Percentiles rank a stretch among this genome's conserved stretches.
phyloP scores from a whole-genome alignment of 2,888 invertebrate genomes.

The Eilema caniola region DNA sequence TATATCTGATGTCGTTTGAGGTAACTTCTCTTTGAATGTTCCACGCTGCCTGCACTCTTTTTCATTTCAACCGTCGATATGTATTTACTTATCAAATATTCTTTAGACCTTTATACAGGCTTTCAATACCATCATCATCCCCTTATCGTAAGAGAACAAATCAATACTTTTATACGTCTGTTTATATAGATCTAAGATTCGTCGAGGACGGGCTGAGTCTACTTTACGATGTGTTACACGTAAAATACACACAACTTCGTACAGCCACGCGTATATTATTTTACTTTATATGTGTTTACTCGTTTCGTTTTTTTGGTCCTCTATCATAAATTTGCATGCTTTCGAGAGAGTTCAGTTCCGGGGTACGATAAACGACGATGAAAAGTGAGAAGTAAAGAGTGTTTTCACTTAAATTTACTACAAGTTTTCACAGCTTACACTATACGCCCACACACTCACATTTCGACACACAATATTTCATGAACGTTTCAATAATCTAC shows the following conservation, averaged over 20 bases:
- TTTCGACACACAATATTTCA: neutral
- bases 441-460: no score
- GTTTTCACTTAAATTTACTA: no score
- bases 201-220: constrained; percentile 13
- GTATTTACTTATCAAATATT: neutral
- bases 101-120: neutral
- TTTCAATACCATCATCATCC: neutral
- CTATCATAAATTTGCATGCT: neutral
- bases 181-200: neutral
- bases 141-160: neutral
- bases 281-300: neutral
- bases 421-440: no score
- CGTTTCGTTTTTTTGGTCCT: neutral
- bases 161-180: neutral
- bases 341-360: neutral
- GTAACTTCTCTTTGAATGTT: no score
- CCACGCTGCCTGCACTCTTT: no score
- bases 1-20: no score
- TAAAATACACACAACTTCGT: constrained; percentile 19
- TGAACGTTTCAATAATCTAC: neutral
- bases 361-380: no score
- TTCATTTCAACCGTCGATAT: no score
- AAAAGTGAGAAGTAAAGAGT: no score
- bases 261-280: constrained; percentile 11
- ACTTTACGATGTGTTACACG: constrained; percentile 28